A percentile compares a stretch with the other conserved stretches of the same genome.
Conservation (phyloP, 2,888 invertebrate genomes). For the Drosophila koepferae region DNA sequence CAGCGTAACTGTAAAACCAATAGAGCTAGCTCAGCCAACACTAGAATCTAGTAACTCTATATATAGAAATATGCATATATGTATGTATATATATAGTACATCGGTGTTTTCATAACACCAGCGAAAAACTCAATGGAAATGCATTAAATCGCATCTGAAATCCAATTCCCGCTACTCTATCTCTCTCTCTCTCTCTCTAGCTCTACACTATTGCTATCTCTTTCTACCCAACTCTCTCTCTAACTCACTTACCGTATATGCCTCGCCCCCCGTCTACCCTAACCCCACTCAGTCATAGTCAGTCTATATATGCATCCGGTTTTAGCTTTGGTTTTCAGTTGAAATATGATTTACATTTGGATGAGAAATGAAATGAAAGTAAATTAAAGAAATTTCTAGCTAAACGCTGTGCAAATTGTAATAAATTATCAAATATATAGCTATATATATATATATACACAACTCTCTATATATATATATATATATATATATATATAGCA, state of each 20-base stretch:
- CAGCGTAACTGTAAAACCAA: slow-evolving; percentile 33
- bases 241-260: slow-evolving; percentile 11
- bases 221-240: slow-evolving; percentile 22
- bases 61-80: slow-evolving; percentile 15
- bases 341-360: slow-evolving; percentile 59
- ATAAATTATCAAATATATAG: slow-evolving; percentile 58
- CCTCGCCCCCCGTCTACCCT: background rate
- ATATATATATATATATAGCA: slow-evolving; percentile 21
- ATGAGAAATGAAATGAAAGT: slow-evolving; percentile 21
- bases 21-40: slow-evolving; percentile 6
- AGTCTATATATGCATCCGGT: slow-evolving; percentile 35
- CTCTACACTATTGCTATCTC: slow-evolving; percentile 34
- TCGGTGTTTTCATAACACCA: slow-evolving; percentile 27
- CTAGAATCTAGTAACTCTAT: slow-evolving; percentile 17
- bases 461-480: slow-evolving; percentile 22
- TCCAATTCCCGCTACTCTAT: slow-evolving; percentile 16
- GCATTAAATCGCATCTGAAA: slow-evolving; percentile 19
- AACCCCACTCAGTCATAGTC: background rate
- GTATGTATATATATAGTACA: slow-evolving; percentile 10
- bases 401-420: slow-evolving; percentile 83
- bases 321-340: slow-evolving; percentile 60
- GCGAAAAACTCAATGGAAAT: background rate
- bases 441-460: slow-evolving; percentile 19
- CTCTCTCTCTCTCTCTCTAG: slow-evolving; percentile 18
- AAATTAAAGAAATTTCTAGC: slow-evolving; percentile 35